Base-by-base conservation (phyloP, 1,140 invertebrate genomes). In the Anthonomus grandis region DNA sequence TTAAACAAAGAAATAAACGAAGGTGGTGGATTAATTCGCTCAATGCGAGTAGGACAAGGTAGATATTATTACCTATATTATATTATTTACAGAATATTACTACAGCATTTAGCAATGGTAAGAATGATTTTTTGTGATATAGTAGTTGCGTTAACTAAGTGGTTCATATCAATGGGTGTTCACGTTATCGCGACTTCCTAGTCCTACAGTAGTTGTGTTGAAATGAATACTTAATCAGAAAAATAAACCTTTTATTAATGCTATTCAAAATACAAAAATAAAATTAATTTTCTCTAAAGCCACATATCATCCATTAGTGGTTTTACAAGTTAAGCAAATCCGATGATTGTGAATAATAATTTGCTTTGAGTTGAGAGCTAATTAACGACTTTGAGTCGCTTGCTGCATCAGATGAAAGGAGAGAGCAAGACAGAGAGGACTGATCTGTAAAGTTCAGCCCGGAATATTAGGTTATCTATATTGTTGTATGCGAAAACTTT, bases 1-100 rank as follows among this genome's bases (percentile, higher is more conserved):
- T n/a, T n/a, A n/a, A n/a, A n/a, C n/a, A n/a, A n/a, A n/a, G n/a
- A n/a, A n/a, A n/a, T 21, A 22, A 22, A 39, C 37, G 37, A 6
- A 39, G 37, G 13, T 39, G 37, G 37, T 39, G 37, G 37, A 39
- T 15, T 39, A 39, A 39, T 39, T 39, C 37, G 37, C 37, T 39
- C 37, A 39, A 39, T 39, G 5, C 17, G 37, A 39, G 37, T 39
- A 39, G 37, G 13, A 39, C 37, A 39, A 39, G 37, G 37, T 39
- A 39, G 15, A 15, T 39, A n/a, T n/a, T 39, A 39, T 8, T 31
- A n/a, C n/a, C 6, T 39, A 39, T n/a, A 39, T 39, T n/a, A 12
- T 39, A 39, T 17, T n/a, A n/a, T 39, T 15, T n/a, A 39, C 10
- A n/a, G 17, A 39, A 39, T 39, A 39, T 39, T 38, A 13, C 37